Evolutionary conservation across 1,140 invertebrate genomes (phyloP), one percentile per base, ranked within the genome.

Genomic region (Drepana arcuata): DNA sequence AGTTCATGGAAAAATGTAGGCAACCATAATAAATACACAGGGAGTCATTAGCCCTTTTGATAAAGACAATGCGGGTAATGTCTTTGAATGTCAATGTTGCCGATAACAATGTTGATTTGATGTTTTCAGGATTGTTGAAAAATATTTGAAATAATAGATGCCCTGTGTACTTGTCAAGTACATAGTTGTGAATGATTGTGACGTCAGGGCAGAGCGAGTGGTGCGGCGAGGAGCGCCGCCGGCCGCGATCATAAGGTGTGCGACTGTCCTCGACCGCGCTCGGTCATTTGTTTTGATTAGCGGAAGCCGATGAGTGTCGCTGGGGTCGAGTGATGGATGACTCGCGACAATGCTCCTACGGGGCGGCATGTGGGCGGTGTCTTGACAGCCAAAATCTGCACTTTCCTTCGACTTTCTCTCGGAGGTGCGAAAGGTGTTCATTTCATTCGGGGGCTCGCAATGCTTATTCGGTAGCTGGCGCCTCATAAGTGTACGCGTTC

Each of bases 341-440:
- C 62, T 68, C 61, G 68, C 59, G 68, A 68, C 69, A 70, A 72
- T 60, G 70, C 57, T 75, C 65, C 70, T 73, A 58, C 56, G 56
- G 72, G 73, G 71, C 69, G 63, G 60, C 62, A 64, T 60, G 78
- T 82, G 52, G 78, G 78, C 74, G 73, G 52, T 53, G 57, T 52
- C 62, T 73, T 74, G 68, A 66, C 71, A 77, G 77, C 71, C 78
- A 78, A 82, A 82, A 75, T 74, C 67, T 78, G 67, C 74, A 71
- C 78, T 82, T 82, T 82, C 78, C 73, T 82, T 64, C 61, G 54
- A 79, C 78, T 82, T 82, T 82, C 78, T 79, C 78, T 82, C 66
- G 48, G 74, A 81, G 72, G 74, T 79, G 74, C 74, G 72, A 82
- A 75, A 78, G 78, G 74, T 81, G 66, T 69, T 56, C 58, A 66